Evolutionary conservation across 2,113 vertebrate genomes (phyloP).

Genomic region (Bolborhynchus lineola): DNA sequence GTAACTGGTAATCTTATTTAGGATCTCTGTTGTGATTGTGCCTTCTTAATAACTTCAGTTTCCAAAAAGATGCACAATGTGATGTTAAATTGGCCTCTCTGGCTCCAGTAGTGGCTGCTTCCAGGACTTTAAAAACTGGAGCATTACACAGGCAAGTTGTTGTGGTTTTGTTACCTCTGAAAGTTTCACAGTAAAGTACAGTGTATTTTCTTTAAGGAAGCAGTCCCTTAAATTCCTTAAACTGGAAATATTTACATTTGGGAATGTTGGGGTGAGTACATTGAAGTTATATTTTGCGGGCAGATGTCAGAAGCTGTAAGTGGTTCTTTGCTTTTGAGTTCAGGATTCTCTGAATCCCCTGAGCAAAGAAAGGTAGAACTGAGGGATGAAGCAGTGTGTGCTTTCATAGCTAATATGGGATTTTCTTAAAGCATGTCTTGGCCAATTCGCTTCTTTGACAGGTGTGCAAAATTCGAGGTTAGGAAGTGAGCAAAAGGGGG

Average conservation of each 20-base stretch:
- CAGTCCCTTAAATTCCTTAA: not conserved
- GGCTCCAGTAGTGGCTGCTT: not conserved
- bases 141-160: not conserved
- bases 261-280: not conserved
- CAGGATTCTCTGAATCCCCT: not conserved
- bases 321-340: not conserved
- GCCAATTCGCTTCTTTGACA: not conserved
- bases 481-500: not conserved
- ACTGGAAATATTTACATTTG: not conserved
- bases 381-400: not conserved
- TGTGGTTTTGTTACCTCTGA: not conserved
- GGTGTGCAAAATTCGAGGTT: not conserved
- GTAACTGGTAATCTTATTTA: not conserved
- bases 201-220: not conserved
- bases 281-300: not conserved
- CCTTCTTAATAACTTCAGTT: not conserved
- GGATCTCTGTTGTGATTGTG: not conserved
- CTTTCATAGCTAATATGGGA: not conserved
- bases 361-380: not conserved
- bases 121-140: not conserved
- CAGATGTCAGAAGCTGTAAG: not conserved
- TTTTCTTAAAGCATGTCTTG: not conserved
- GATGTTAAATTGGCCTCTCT: not conserved
- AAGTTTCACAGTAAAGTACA: not conserved
- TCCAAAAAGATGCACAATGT: fast-evolving